These are phyloP conservation scores for Drosophila sp. DNA, from an alignment of 1,140 invertebrate species.

Conservation along the genomic window DNA sequence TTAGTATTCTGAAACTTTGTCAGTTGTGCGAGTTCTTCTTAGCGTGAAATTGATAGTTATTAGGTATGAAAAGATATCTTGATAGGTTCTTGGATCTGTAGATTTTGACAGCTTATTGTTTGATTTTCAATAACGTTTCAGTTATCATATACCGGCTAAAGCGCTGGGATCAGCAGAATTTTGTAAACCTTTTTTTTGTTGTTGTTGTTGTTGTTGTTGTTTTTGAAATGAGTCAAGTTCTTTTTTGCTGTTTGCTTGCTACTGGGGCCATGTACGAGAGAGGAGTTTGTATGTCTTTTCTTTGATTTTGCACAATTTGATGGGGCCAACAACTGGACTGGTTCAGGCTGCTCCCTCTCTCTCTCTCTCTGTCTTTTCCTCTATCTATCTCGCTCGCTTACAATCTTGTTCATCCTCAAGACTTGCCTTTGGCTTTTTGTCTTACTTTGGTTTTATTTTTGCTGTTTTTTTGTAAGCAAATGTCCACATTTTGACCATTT, in stretches of 20 bases:
- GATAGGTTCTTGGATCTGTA: too few relatives aligned
- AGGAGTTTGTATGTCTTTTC: neutral
- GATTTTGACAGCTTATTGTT: too few relatives aligned
- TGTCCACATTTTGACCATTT: slow-evolving; percentile 79
- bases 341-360: neutral
- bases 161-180: too few relatives aligned
- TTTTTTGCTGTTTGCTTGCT: neutral
- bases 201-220: neutral
- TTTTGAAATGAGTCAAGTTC: neutral
- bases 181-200: neutral
- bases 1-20: too few relatives aligned
- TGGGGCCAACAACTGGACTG: neutral
- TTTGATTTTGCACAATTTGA: slow-evolving; percentile 7
- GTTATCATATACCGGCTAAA: too few relatives aligned
- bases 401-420: slow-evolving; percentile 16
- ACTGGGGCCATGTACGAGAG: neutral
- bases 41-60: too few relatives aligned
- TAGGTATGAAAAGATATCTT: too few relatives aligned
- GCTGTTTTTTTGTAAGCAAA: slow-evolving; percentile 58
- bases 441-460: slow-evolving; percentile 23
- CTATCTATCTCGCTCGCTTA: neutral
- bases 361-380: neutral
- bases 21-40: too few relatives aligned
- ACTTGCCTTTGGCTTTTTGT: slow-evolving; percentile 16
- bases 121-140: too few relatives aligned